Percentiles rank a stretch among this genome's conserved stretches.
phyloP scores from a whole-genome alignment of 92 coral and sea anemone genomes.

The Bergia sp. region DNA sequence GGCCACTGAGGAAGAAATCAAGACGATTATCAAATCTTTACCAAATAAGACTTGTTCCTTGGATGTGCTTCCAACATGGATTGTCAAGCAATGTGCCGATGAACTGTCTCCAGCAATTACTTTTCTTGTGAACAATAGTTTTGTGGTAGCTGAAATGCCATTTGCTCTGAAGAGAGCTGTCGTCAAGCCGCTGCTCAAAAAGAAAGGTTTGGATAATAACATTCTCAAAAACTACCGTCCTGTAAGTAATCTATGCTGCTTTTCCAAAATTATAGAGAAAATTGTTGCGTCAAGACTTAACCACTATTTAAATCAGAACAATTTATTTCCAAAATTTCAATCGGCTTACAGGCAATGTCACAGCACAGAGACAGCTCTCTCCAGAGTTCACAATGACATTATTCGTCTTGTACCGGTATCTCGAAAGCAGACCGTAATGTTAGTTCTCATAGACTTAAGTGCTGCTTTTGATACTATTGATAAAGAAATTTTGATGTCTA shows the following conservation, averaged over 20 bases:
- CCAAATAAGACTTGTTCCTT: neutral
- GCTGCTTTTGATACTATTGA: neutral
- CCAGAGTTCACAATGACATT: neutral
- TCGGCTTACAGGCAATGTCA: neutral
- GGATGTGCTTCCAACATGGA: neutral
- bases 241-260: neutral
- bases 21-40: neutral
- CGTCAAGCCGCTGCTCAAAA: neutral
- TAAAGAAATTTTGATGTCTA: neutral
- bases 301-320: neutral
- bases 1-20: neutral
- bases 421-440: neutral
- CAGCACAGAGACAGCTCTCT: too few relatives aligned
- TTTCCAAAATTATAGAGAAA: neutral
- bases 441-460: neutral
- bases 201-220: neutral
- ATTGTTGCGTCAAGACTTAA: neutral
- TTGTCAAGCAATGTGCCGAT: neutral
- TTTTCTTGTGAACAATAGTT: neutral
- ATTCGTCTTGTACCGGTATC: neutral
- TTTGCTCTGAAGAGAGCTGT: neutral
- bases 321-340: neutral
- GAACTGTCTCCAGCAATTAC: neutral
- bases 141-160: neutral
- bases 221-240: conserved; percentile 13